Base-by-base conservation (phyloP, 1,140 invertebrate genomes). In the Trichogramma pretiosum region DNA sequence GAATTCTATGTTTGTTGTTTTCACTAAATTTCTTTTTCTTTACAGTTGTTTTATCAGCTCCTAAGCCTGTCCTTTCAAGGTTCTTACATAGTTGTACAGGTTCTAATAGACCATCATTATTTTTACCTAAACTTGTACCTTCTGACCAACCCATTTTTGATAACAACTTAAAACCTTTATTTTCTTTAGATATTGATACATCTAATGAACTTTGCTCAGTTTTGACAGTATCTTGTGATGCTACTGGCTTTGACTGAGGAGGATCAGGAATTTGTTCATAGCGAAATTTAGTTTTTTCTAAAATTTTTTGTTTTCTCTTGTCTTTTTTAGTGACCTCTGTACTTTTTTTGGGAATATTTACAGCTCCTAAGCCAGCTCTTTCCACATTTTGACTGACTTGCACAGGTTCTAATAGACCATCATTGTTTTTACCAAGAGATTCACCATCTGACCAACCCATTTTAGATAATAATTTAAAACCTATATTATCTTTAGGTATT, bases 371-470 rank as follows among this genome's bases (percentile, higher is more conserved):
- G n/a, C n/a, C n/a, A n/a, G n/a, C n/a, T n/a, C n/a, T n/a, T n/a
- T n/a, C n/a, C n/a, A n/a, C n/a, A n/a, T n/a, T n/a, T n/a, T 3
- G 21, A 39, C 34, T 26, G 43, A 60, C 57, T 78, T 71, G n/a
- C 71, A 92, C 89, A 16, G 90, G 90, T 66, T 91, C 83, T 16
- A 72, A 71, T 14, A 85, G 74, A 11, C 88, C 89, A 56, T 77
- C 73, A 13, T 61, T 58, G 53, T 78, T 78, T 67, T 88, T 90
- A 11, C 92, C 92, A 35, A 96, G 72, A 1, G 83, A 77, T 54
- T 88, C 76, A 42, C 91, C 92, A 67, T 87, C 82, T n/a, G 79
- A 81, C 91, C 90, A 95, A 13, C 92, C 92, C 84, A 95, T 88
- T 72, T 93, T 93, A 40, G 83, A 72, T 28, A 95, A 63, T 64